phyloP scores from a whole-genome alignment of 2,113 vertebrate species.

The human (Homo sapiens) region GRCh38 chr11:81221501-81222000 shows the following conservation, averaged over 20 bases:
- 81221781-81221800: not conserved
- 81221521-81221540: no score
- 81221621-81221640: no score
- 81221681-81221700: not conserved
- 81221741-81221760: not conserved
- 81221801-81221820: not conserved
- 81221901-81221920: no score
- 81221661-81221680: no score
- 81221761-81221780: not conserved
- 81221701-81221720: not conserved
- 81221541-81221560: no score
- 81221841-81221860: not conserved
- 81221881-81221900: not conserved
- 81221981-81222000: not conserved
- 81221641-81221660: no score
- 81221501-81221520: no score
- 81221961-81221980: not conserved
- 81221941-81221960: not conserved
- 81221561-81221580: no score
- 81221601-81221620: no score
- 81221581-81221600: no score
- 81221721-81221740: not conserved
- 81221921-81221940: not conserved
- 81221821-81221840: not conserved
- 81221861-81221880: not conserved